A percentile compares a stretch with the other conserved stretches of the same genome.
Evolutionary conservation across 2,888 invertebrate species (phyloP).

Genomic region (Stenoptilia bipunctidactyla): DNA sequence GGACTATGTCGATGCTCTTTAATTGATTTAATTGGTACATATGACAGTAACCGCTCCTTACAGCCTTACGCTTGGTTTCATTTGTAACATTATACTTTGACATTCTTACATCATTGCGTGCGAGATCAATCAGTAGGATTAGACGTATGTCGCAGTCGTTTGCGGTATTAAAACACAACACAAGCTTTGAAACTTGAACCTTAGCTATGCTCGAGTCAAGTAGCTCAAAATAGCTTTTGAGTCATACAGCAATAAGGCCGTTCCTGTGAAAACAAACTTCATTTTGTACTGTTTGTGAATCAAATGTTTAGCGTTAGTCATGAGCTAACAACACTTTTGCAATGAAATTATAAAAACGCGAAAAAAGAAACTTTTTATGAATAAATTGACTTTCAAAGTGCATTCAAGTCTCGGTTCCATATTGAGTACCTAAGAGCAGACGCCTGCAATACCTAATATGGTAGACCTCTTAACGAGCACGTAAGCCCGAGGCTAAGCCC

Average conservation of each 20-base stretch:
- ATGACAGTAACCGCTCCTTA: conserved; percentile 11
- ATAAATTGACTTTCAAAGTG: no score
- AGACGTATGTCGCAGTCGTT: no score
- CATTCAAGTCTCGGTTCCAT: conserved; percentile 20
- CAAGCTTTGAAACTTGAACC: no score
- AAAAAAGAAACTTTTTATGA: no score
- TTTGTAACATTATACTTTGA: no score
- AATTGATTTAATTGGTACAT: conserved; percentile 50
- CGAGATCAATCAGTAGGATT: no score
- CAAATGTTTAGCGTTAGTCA: conserved; percentile 12
- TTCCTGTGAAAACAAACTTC: conserved; percentile 34
- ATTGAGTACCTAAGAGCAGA: conserved; percentile 29
- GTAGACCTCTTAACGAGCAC: conserved; percentile 42
- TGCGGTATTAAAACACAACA: no score
- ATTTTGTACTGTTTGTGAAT: conserved; percentile 32
- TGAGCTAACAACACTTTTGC: no score
- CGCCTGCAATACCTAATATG: conserved; percentile 40
- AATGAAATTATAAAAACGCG: no score
- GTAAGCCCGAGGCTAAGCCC: conserved; percentile 18
- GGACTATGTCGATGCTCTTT: conserved; percentile 43
- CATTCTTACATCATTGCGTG: no score
- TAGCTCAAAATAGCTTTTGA: conserved; percentile 47
- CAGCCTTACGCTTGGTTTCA: conserved; percentile 11
- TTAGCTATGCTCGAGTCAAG: no score
- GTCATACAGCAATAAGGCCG: conserved; percentile 32